These are phyloP conservation scores for Galbula dea DNA, from an alignment of 2,113 vertebrate species.

Conservation along the genomic window DNA sequence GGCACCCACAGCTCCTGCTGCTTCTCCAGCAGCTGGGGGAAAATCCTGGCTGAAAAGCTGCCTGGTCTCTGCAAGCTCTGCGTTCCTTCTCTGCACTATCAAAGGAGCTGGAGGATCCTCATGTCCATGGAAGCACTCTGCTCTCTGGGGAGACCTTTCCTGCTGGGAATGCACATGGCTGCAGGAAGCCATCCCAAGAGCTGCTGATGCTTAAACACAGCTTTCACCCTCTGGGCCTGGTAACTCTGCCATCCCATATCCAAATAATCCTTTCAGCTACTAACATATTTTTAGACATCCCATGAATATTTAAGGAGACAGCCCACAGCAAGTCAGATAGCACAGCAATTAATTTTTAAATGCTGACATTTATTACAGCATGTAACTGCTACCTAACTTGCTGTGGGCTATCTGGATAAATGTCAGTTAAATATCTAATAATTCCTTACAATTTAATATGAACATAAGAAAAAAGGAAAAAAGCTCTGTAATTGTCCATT, in stretches of 20 bases:
- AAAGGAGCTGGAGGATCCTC: not conserved
- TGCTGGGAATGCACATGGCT: accelerated
- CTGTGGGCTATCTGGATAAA: conserved; percentile 72
- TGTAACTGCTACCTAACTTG: conserved; percentile 68
- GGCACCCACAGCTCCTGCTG: not conserved
- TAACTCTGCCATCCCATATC: not conserved
- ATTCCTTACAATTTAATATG: conserved; percentile 61
- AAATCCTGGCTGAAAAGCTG: not conserved
- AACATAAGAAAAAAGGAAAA: conserved; percentile 20
- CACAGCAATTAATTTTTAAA: conserved; percentile 74
- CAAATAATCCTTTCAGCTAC: conserved; percentile 65
- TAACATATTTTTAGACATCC: conserved; percentile 55
- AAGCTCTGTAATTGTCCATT: conserved; percentile 63
- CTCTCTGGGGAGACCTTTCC: not conserved
- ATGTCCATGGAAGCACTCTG: no score
- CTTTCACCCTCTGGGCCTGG: not conserved
- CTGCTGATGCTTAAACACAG: not conserved
- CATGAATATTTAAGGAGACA: conserved; percentile 72
- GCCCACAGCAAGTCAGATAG: conserved; percentile 73
- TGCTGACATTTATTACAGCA: conserved; percentile 73
- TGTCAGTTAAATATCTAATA: conserved; percentile 73
- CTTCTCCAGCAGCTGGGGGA: accelerated
- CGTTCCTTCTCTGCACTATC: not conserved
- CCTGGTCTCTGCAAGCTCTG: not conserved
- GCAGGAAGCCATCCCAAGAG: not conserved